Conservation (phyloP, 2,888 invertebrate genomes). For the Callyntrura sp. region DNA sequence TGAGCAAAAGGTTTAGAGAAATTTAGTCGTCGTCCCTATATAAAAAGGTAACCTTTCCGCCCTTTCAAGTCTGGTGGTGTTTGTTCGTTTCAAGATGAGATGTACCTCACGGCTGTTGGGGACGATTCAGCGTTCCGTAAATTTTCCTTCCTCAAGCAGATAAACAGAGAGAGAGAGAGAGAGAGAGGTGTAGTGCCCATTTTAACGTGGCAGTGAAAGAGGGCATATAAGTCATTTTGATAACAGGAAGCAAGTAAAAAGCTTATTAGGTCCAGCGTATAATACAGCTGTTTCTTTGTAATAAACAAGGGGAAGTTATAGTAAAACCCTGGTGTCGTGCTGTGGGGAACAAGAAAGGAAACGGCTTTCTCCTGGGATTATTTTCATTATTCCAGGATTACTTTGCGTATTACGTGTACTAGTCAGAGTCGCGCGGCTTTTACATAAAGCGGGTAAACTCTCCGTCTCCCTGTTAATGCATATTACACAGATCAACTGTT, state of each 20-base stretch:
- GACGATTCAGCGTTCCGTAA: background rate
- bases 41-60: background rate
- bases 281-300: slow-evolving; percentile 39
- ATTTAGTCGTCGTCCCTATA: too few species aligned
- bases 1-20: too few species aligned
- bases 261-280: background rate
- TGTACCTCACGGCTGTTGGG: background rate
- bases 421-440: slow-evolving; percentile 57
- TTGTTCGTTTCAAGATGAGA: background rate
- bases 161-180: too few species aligned
- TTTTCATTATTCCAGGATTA: slow-evolving; percentile 73
- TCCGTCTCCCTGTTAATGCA: slow-evolving; percentile 25
- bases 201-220: background rate
- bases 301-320: slow-evolving; percentile 40
- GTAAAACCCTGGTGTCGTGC: slow-evolving; percentile 35
- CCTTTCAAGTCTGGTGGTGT: background rate
- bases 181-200: background rate
- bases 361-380: slow-evolving; percentile 69
- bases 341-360: slow-evolving; percentile 36
- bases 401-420: slow-evolving; percentile 54
- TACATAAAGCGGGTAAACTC: slow-evolving; percentile 61
- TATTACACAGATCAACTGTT: slow-evolving; percentile 51
- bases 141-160: background rate
- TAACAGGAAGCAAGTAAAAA: slow-evolving; percentile 1
- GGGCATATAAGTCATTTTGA: background rate